phyloP scores from a whole-genome alignment of 1,140 invertebrate genomes.

The Lineus longissimus region DNA sequence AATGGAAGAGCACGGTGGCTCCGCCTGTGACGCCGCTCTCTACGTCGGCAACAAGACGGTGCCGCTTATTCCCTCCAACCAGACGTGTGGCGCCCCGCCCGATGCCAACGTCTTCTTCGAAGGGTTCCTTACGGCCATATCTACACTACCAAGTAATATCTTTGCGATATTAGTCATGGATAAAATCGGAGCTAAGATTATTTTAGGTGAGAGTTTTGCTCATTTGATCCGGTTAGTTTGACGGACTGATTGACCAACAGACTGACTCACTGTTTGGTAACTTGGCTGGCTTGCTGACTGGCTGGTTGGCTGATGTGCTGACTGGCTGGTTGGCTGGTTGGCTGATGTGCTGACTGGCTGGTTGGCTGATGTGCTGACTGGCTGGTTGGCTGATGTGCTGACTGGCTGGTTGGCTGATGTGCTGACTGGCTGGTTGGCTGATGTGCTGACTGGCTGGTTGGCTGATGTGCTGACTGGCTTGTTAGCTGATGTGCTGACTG shows the following conservation, averaged over 20 bases:
- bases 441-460: too few relatives aligned
- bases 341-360: too few relatives aligned
- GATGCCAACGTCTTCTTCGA: conserved; percentile 32
- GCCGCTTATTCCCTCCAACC: not conserved
- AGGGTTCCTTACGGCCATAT: conserved; percentile 44
- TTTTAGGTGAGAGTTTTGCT: conserved; percentile 51
- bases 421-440: too few relatives aligned
- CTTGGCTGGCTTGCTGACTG: too few relatives aligned
- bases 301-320: too few relatives aligned
- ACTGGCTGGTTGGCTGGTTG: too few relatives aligned
- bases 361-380: too few relatives aligned
- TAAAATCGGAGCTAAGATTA: conserved; percentile 52
- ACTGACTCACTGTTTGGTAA: too few relatives aligned
- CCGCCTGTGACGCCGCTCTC: conserved; percentile 33
- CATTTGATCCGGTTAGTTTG: conserved; percentile 12
- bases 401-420: too few relatives aligned
- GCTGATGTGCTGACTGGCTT: too few relatives aligned
- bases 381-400: too few relatives aligned
- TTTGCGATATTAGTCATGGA: conserved; percentile 56
- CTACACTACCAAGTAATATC: conserved; percentile 56
- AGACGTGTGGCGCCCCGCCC: not conserved
- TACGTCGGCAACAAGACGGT: conserved; percentile 13
- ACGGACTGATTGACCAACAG: conserved; percentile 1
- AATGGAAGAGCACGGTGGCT: conserved; percentile 51
- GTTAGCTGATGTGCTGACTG: too few relatives aligned